phyloP scores from a whole-genome alignment of 2,113 vertebrate genomes.

The Neoarius graeffei region DNA sequence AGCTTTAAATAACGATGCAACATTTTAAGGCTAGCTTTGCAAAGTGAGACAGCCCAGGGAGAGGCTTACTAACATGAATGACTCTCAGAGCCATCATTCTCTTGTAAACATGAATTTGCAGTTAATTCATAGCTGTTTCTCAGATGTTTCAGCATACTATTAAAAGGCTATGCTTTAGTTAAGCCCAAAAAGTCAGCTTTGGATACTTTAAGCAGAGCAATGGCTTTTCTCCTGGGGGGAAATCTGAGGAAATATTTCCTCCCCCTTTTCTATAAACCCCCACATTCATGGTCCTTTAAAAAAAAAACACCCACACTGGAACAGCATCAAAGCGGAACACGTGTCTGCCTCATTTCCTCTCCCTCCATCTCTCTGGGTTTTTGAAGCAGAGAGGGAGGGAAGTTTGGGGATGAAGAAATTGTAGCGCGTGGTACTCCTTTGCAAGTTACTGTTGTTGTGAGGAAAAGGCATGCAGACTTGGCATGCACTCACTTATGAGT shows the following conservation, averaged over 20 bases:
- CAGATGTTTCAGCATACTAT: not conserved
- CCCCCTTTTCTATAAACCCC: constrained; percentile 54
- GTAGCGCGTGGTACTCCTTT: not conserved
- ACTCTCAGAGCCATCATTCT: not conserved
- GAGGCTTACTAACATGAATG: constrained; percentile 14
- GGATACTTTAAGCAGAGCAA: constrained; percentile 50
- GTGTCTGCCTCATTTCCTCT: constrained; percentile 67
- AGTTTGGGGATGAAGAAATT: not conserved
- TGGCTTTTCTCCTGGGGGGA: constrained; percentile 56
- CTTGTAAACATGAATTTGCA: constrained; percentile 20
- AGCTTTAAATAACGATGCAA: constrained; percentile 44
- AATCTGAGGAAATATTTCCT: constrained; percentile 54
- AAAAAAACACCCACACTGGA: constrained; percentile 62
- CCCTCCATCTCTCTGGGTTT: constrained; percentile 36
- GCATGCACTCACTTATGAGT: not conserved
- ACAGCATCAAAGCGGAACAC: constrained; percentile 63
- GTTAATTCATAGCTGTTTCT: not conserved
- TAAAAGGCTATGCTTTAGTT: constrained; percentile 5
- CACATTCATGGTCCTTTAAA: constrained; percentile 52
- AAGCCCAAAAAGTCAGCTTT: constrained; percentile 49
- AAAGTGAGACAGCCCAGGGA: constrained; percentile 20
- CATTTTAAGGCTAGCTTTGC: not conserved
- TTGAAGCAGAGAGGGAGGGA: not conserved
- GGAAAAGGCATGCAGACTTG: constrained; percentile 13
- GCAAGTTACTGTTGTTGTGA: constrained; percentile 13